These are phyloP conservation scores for Leptothorax acervorum DNA, from an alignment of 2,888 invertebrate species.

Conservation along the genomic window DNA sequence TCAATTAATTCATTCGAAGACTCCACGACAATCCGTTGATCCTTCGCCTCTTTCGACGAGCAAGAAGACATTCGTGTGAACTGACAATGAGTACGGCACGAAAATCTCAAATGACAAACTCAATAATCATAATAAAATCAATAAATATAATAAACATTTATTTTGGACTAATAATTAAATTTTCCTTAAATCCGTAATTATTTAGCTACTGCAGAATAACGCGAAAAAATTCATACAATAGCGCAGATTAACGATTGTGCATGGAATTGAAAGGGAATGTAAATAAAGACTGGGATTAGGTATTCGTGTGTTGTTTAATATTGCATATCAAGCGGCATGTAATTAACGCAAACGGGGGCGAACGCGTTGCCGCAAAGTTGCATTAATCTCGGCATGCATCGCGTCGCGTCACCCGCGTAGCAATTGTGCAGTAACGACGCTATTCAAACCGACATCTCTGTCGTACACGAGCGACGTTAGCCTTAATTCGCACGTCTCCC, in stretches of 20 bases:
- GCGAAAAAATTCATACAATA: neutral
- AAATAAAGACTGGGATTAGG: neutral
- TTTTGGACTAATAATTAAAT: neutral
- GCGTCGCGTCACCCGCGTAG: neutral
- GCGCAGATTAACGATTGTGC: neutral
- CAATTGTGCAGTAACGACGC: neutral
- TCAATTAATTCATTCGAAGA: conserved; percentile 32
- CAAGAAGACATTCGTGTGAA: neutral
- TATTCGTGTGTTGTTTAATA: neutral
- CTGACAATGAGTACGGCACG: neutral
- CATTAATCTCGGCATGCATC: conserved; percentile 38
- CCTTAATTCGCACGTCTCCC: conserved; percentile 23
- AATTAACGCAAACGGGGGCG: conserved; percentile 17
- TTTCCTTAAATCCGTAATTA: neutral
- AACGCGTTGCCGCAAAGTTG: conserved; percentile 18
- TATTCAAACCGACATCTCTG: conserved; percentile 24
- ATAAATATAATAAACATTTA: neutral
- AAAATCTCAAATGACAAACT: neutral
- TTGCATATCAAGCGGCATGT: conserved; percentile 19
- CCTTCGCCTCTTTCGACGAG: neutral
- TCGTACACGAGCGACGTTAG: conserved; percentile 7
- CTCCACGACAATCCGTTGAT: conserved; percentile 2
- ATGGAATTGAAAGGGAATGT: neutral
- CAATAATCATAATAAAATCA: neutral
- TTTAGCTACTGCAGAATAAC: neutral